These are phyloP conservation scores for cattle (Bos taurus) DNA, from an alignment of 2,113 vertebrate genomes.

Conservation along the genomic window DNA sequence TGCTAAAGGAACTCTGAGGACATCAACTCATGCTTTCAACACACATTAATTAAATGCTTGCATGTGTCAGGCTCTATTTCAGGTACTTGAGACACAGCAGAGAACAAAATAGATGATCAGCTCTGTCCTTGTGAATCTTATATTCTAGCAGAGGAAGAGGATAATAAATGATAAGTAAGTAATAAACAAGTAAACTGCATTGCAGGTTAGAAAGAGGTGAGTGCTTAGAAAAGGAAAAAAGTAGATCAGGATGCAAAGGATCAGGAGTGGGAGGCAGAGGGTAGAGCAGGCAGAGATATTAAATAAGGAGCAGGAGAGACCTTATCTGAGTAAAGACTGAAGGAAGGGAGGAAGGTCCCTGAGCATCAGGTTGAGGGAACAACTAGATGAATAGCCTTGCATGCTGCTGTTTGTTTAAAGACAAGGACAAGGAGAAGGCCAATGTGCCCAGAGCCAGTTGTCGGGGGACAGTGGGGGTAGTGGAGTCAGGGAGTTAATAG, in stretches of 20 bases:
- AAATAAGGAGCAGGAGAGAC: background rate
- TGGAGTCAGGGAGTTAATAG: background rate
- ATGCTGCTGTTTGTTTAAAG: background rate
- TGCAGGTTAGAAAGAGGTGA: background rate
- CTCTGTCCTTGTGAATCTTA: background rate
- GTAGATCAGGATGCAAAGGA: background rate
- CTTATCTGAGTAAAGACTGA: background rate
- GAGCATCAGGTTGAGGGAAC: background rate
- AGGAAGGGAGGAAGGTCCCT: background rate
- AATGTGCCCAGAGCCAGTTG: background rate
- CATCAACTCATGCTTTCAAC: background rate
- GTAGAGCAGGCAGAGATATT: background rate
- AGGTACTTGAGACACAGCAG: background rate
- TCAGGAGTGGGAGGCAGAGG: background rate
- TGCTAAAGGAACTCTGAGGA: background rate
- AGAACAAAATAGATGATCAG: background rate
- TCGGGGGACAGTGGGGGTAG: fast-evolving
- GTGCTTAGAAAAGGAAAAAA: background rate
- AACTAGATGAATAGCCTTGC: background rate
- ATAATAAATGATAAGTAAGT: background rate
- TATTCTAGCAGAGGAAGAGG: background rate
- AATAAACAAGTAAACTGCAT: background rate
- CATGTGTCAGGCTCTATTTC: background rate
- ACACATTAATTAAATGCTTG: background rate
- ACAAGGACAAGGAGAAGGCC: background rate